These are phyloP conservation scores for Drosophila sp. DNA, from an alignment of 1,140 invertebrate species.

Conservation along the genomic window DNA sequence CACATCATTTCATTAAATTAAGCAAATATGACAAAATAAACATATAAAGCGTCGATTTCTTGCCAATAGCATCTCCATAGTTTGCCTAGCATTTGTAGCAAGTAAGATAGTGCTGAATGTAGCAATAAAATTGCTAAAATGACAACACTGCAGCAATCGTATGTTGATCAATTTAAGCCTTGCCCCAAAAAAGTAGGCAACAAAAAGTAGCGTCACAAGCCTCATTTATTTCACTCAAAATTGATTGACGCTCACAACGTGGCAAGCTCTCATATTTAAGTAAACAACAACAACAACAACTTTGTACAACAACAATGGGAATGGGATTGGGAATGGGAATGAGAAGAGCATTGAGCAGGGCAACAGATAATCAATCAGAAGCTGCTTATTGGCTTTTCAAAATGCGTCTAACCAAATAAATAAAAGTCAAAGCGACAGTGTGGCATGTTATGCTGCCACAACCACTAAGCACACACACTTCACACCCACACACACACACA, in stretches of 20 bases:
- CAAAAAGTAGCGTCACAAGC: conserved; percentile 46
- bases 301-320: conserved; percentile 6
- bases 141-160: conserved; percentile 13
- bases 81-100: too few relatives aligned
- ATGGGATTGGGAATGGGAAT: neutral
- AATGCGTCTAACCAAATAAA: conserved; percentile 79
- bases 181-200: conserved; percentile 41
- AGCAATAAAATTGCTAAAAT: too few relatives aligned
- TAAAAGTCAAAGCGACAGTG: conserved; percentile 78
- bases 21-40: too few relatives aligned
- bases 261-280: conserved; percentile 47
- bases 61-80: too few relatives aligned
- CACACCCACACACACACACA: neutral
- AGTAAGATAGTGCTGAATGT: too few relatives aligned
- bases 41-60: too few relatives aligned
- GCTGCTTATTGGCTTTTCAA: conserved; percentile 81
- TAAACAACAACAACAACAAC: conserved; percentile 30
- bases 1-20: too few relatives aligned
- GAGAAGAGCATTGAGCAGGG: conserved; percentile 38
- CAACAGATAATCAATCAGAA: conserved; percentile 78
- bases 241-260: conserved; percentile 65
- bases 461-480: conserved; percentile 16
- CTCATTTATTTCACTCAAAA: conserved; percentile 76
- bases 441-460: conserved; percentile 56
- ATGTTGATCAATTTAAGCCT: conserved; percentile 58